phyloP scores from a whole-genome alignment of 2,888 invertebrate genomes.

The Byasa hedistus region DNA sequence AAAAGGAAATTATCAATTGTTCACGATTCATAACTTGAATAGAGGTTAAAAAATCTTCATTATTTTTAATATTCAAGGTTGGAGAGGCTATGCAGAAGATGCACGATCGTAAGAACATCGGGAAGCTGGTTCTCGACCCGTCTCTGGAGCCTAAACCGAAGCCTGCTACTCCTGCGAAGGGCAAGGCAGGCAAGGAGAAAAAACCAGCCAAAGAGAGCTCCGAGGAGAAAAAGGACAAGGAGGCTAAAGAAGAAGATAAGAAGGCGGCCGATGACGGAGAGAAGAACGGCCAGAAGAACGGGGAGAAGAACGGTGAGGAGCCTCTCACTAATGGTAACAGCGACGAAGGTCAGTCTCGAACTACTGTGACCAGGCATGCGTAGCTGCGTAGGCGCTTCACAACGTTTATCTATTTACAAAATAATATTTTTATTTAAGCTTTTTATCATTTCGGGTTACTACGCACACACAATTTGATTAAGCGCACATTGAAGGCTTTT shows the following conservation, averaged over 20 bases:
- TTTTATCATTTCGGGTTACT: slow-evolving; percentile 44
- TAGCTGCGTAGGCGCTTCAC: slow-evolving; percentile 62
- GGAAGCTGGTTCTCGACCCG: slow-evolving; percentile 91
- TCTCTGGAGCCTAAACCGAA: slow-evolving; percentile 88
- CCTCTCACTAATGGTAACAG: slow-evolving; percentile 78
- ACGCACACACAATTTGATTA: slow-evolving; percentile 64
- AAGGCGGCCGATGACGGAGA: slow-evolving; percentile 48
- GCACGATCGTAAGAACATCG: slow-evolving; percentile 94
- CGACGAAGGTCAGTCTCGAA: slow-evolving; percentile 77
- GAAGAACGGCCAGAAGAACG: slow-evolving; percentile 71
- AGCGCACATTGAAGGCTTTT: slow-evolving; percentile 51
- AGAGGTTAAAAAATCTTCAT: neutral
- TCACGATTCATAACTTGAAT: neutral
- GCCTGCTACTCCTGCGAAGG: slow-evolving; percentile 88
- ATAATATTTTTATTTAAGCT: slow-evolving; percentile 29
- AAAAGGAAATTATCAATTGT: neutral
- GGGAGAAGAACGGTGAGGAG: slow-evolving; percentile 76
- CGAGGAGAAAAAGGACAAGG: slow-evolving; percentile 84
- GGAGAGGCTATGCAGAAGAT: slow-evolving; percentile 95
- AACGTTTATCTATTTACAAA: slow-evolving; percentile 33
- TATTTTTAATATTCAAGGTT: slow-evolving; percentile 72
- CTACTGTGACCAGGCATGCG: slow-evolving; percentile 60
- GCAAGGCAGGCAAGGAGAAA: slow-evolving; percentile 86
- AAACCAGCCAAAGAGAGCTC: slow-evolving; percentile 82
- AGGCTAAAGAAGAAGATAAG: slow-evolving; percentile 74